Base-by-base conservation (phyloP, 2,797 vertebrate species). In the Ceyx erithaca region DNA sequence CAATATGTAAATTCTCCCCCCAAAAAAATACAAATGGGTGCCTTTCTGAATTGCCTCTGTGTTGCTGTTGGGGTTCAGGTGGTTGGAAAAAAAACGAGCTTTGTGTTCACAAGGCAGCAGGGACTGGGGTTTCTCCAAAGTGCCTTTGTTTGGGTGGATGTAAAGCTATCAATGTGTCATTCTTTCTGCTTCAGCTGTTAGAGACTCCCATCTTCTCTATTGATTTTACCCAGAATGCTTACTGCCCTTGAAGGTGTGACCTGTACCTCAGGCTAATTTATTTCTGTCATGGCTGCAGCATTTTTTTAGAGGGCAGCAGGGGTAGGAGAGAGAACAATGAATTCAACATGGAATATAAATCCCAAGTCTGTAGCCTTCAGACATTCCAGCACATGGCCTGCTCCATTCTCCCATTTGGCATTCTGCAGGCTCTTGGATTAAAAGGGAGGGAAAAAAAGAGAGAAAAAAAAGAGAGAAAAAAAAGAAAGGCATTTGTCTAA, bases 241-340 rank as follows among this genome's bases (percentile, higher is more conserved):
- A 82, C 94, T 97, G 97, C 97, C 96, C 97, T 97, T 96, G 94
- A 97, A 97, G 97, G 97, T 97, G 97, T 97, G 97, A 97, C 97
- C 97, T 97, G 96, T 96, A 96, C 97, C 97, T 97, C 97, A 3
- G 82, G 95, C 97, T 98, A 96, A 98, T 97, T 97, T 97, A 97
- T 98, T 98, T 98, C 96, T 97, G 97, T 98, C 97, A 95, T 88
- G 96, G 96, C 96, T 96, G 95, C 85, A 91, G 94, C 89, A 79
- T 95, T 95, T 96, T 59, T 93, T 96, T 71, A 94, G 92, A 94
- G 95, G 93, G 95, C 82, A 81, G 66, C 7, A 5, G 91, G 87
- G 77, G 71, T 87, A 67, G 88, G 83, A 80, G 59, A 55, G 71
- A 80, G 86, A 91, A 95, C 93, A 95, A 90, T 85, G 80, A 69